Evolutionary conservation across 2,797 vertebrate genomes (phyloP).

Genomic region (Eospalax fontanierii): DNA sequence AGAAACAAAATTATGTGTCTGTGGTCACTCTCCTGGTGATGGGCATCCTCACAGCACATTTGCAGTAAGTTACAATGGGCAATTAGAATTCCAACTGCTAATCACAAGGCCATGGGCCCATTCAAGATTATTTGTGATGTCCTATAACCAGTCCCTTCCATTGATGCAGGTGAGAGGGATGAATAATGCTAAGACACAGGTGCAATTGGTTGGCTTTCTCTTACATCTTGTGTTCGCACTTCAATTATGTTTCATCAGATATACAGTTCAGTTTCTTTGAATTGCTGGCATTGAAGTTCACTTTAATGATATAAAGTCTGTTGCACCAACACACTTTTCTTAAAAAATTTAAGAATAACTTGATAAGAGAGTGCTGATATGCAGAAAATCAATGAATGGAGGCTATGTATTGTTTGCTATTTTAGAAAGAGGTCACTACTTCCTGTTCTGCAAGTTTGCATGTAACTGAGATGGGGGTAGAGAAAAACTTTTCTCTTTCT

Average conservation of each 20-base stretch:
- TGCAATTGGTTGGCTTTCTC: constrained; percentile 51
- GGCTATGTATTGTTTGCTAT: background rate
- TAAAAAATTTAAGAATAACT: constrained; percentile 43
- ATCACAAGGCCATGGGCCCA: constrained; percentile 25
- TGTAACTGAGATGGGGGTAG: background rate
- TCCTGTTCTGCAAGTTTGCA: constrained; percentile 5
- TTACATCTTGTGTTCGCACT: constrained; percentile 46
- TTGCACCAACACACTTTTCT: background rate
- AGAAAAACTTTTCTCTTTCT: background rate
- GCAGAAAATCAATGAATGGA: constrained; percentile 21
- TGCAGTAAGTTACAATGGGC: constrained; percentile 74
- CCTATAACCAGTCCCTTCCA: background rate
- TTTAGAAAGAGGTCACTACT: constrained; percentile 36
- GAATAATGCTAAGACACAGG: constrained; percentile 13
- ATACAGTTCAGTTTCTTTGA: background rate
- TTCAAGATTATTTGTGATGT: background rate
- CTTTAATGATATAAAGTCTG: background rate
- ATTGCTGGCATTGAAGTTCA: background rate
- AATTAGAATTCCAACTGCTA: constrained; percentile 31
- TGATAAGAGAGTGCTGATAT: constrained; percentile 5
- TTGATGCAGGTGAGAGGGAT: background rate
- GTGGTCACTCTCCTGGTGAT: constrained; percentile 79
- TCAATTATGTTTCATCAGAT: constrained; percentile 31
- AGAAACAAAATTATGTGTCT: constrained; percentile 84
- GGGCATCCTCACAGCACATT: constrained; percentile 73